Conservation (phyloP, 92 coral and sea anemone species). For the Siderastrea radians region DNA sequence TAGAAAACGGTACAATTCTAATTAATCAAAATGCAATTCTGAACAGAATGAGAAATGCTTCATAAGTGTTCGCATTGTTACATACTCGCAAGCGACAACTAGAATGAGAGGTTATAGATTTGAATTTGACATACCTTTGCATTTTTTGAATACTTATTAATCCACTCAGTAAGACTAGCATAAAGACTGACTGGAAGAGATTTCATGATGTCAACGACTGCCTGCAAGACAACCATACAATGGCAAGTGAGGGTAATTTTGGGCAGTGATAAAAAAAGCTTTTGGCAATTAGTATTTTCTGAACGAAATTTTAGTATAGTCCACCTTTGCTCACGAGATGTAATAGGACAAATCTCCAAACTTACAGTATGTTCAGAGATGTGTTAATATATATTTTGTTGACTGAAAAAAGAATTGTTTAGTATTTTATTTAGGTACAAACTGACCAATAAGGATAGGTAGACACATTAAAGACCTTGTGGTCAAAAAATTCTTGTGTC, state of each 20-base stretch:
- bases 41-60: not conserved
- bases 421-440: not conserved
- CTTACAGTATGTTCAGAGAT: no score
- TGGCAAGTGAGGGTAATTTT: no score
- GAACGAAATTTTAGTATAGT: no score
- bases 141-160: slow-evolving; percentile 89
- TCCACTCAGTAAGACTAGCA: slow-evolving; percentile 80
- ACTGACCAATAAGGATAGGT: no score
- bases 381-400: not conserved
- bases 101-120: not conserved
- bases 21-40: not conserved
- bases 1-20: not conserved
- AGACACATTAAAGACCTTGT: no score
- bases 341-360: no score
- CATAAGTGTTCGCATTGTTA: no score
- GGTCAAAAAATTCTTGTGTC: no score
- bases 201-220: slow-evolving; percentile 80
- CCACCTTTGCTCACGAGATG: no score
- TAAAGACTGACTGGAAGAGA: slow-evolving; percentile 65
- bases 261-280: not conserved
- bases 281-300: not conserved
- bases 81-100: not conserved
- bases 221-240: slow-evolving; percentile 51
- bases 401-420: not conserved
- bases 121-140: slow-evolving; percentile 65